A percentile compares a stretch with the other conserved stretches of the same genome.
phyloP scores from a whole-genome alignment of 2,888 invertebrate genomes.

The Netelia fuscicornis region DNA sequence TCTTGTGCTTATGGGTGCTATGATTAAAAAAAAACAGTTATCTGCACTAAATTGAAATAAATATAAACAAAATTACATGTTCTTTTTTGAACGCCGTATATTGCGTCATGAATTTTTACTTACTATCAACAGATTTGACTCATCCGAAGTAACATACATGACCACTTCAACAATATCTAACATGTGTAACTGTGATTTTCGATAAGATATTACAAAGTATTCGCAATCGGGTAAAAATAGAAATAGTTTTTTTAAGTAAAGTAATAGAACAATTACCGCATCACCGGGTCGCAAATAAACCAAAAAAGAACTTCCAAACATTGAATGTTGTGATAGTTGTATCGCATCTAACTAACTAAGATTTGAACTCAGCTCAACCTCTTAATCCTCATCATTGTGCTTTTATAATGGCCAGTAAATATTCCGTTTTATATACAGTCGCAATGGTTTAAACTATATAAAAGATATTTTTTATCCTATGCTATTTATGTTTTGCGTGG shows the following conservation, averaged over 20 bases:
- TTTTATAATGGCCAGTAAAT: conserved; percentile 6
- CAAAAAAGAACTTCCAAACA: conserved; percentile 20
- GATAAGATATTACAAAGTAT: background rate
- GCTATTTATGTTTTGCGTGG: background rate
- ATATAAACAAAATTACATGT: no score
- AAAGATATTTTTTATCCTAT: background rate
- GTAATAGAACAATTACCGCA: conserved; percentile 27
- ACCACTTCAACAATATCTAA: background rate
- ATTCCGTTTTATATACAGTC: conserved; percentile 42
- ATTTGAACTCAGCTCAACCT: conserved; percentile 40
- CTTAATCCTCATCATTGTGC: background rate
- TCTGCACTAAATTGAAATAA: no score
- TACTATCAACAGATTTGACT: background rate
- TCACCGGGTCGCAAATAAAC: conserved; percentile 17
- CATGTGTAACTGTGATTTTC: background rate
- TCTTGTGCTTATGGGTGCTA: no score
- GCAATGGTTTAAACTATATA: conserved; percentile 13
- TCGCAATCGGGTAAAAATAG: background rate
- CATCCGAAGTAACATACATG: background rate
- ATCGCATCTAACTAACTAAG: background rate
- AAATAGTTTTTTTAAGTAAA: conserved; percentile 16
- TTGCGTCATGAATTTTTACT: no score
- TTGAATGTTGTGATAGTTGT: background rate
- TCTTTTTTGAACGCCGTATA: no score
- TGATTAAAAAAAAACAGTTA: no score